Evolutionary conservation across 1,140 invertebrate species (phyloP).

Genomic region (Varroa destructor): DNA sequence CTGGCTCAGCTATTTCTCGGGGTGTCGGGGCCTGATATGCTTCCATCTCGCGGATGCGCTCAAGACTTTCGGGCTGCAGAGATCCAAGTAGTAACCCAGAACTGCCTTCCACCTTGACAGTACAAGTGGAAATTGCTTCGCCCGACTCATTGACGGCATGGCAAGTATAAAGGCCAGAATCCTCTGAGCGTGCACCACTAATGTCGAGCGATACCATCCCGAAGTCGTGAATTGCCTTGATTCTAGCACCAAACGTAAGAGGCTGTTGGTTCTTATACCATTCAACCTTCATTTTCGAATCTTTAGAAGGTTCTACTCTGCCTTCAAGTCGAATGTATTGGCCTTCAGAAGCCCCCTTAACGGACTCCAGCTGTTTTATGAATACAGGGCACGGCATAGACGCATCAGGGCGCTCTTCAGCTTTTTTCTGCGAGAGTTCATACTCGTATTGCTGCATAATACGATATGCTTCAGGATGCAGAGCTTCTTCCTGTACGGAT

Average conservation of each 20-base stretch:
- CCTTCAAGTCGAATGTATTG: conserved; percentile 40
- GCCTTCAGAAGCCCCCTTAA: conserved; percentile 69
- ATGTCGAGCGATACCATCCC: conserved; percentile 82
- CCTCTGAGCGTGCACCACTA: conserved; percentile 65
- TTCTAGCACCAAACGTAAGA: conserved; percentile 51
- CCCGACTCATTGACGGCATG: conserved; percentile 76
- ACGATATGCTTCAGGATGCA: conserved; percentile 74
- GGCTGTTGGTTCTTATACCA: conserved; percentile 86
- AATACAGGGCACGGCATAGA: conserved; percentile 62
- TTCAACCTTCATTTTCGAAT: conserved; percentile 49
- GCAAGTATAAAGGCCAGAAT: conserved; percentile 85
- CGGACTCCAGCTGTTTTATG: conserved; percentile 72
- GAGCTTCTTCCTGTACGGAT: conserved; percentile 56
- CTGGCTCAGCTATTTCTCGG: conserved; percentile 53
- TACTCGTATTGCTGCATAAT: conserved; percentile 75
- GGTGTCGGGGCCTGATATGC: conserved; percentile 50
- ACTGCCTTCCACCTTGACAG: conserved; percentile 63
- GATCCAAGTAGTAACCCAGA: conserved; percentile 29
- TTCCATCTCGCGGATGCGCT: conserved; percentile 72
- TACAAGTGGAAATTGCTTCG: conserved; percentile 78
- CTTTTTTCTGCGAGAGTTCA: conserved; percentile 71
- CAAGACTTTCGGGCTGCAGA: conserved; percentile 74
- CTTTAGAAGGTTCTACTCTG: conserved; percentile 41
- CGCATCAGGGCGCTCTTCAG: conserved; percentile 53
- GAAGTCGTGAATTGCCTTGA: conserved; percentile 81